Conservation (phyloP, 1,140 invertebrate genomes). For the Caenorhabditis brenneri region DNA sequence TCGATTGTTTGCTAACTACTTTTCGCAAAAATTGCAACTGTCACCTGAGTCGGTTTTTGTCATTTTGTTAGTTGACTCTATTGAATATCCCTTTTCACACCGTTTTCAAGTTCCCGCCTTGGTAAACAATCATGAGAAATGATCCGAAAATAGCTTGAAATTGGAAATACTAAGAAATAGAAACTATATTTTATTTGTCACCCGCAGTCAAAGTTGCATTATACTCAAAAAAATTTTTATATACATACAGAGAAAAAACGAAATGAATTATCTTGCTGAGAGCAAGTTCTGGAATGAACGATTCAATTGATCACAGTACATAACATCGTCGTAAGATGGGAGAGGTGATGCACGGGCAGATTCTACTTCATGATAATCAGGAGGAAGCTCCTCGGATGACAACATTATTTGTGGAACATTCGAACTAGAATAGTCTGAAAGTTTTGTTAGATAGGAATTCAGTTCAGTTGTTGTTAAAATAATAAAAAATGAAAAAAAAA, state of each 20-base stretch:
- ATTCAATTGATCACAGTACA: conserved; percentile 27
- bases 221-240: not conserved
- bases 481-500: not conserved
- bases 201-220: not conserved
- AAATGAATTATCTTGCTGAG: not conserved
- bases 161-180: not conserved
- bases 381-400: not conserved
- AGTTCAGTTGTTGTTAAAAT: not conserved
- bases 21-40: not conserved
- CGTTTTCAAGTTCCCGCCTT: conserved; percentile 9
- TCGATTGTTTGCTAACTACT: not conserved
- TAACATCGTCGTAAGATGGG: conserved; percentile 8
- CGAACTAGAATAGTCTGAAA: not conserved
- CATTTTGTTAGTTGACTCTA: not conserved
- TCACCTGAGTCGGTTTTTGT: not conserved
- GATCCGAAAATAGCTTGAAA: not conserved
- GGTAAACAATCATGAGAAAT: conserved; percentile 26
- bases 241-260: not conserved
- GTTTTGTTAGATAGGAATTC: no score
- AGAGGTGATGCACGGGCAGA: conserved; percentile 12
- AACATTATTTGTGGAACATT: not conserved
- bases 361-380: conserved; percentile 22
- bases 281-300: conserved; percentile 24
- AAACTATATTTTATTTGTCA: not conserved
- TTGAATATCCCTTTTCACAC: conserved; percentile 2